Conservation (phyloP, 2,888 invertebrate genomes). For the Spatulosminthurus flaviceps region DNA sequence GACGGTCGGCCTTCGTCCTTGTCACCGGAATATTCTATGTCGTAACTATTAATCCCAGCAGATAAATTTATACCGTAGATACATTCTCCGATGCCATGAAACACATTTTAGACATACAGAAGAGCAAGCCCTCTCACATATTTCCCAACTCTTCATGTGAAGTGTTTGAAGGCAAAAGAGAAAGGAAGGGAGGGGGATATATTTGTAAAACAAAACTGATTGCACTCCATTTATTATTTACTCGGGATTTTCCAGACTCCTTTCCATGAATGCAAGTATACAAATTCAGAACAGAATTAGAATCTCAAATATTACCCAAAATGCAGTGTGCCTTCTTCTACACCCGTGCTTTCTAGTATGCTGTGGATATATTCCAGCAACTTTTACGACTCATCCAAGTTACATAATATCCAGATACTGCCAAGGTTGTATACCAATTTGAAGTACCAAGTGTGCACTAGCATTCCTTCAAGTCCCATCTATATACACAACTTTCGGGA, state of each 20-base stretch:
- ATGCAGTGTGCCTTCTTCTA: not conserved
- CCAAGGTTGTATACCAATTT: no score
- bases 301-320: slow-evolving; percentile 9
- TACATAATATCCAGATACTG: no score
- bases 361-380: no score
- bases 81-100: not conserved
- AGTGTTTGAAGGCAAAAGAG: slow-evolving; percentile 4
- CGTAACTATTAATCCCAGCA: slow-evolving; percentile 12
- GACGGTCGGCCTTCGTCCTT: not conserved
- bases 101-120: slow-evolving; percentile 11
- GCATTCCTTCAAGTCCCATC: no score
- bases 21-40: not conserved
- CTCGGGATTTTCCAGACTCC: slow-evolving; percentile 13
- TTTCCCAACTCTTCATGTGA: not conserved
- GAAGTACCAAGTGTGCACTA: no score
- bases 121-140: not conserved
- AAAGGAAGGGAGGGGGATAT: slow-evolving; percentile 6
- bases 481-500: no score
- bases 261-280: slow-evolving; percentile 35
- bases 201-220: slow-evolving; percentile 16
- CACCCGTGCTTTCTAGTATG: no score
- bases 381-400: no score
- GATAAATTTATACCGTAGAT: not conserved
- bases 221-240: slow-evolving; percentile 42
- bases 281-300: slow-evolving; percentile 15